Conservation (phyloP, 1,140 invertebrate genomes). For the Archegozetes longisetosus region DNA sequence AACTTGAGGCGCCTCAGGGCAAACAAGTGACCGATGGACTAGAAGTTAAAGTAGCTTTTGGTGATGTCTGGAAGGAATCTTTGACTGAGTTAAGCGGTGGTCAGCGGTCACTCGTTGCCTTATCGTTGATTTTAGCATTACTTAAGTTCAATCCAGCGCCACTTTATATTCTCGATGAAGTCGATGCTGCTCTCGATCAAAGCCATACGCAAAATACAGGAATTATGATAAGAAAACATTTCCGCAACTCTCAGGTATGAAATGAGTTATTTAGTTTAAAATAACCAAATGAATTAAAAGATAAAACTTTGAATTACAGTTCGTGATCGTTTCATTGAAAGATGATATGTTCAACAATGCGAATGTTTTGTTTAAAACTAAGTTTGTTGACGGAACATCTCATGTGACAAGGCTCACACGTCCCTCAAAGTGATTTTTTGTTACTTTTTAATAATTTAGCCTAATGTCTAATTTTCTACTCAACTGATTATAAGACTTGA, state of each 20-base stretch:
- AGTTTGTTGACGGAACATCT: slow-evolving; percentile 90
- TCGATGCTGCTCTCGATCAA: slow-evolving; percentile 93
- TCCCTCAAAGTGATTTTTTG: slow-evolving; percentile 1
- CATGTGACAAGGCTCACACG: slow-evolving; percentile 46
- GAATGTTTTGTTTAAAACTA: slow-evolving; percentile 89
- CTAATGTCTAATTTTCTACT: too few species aligned
- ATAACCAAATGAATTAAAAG: slow-evolving; percentile 85
- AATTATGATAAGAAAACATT: slow-evolving; percentile 82
- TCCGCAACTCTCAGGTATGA: slow-evolving; percentile 83
- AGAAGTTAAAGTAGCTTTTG: slow-evolving; percentile 65
- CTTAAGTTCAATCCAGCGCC: slow-evolving; percentile 94
- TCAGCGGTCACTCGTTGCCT: slow-evolving; percentile 84
- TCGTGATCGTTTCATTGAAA: slow-evolving; percentile 96
- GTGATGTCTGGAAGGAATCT: slow-evolving; percentile 88
- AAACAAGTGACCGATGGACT: slow-evolving; percentile 62
- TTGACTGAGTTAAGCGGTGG: slow-evolving; percentile 89
- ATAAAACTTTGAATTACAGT: slow-evolving; percentile 51
- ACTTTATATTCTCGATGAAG: slow-evolving; percentile 95
- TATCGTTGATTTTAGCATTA: slow-evolving; percentile 91
- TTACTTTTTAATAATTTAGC: too few species aligned
- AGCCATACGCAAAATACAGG: slow-evolving; percentile 99
- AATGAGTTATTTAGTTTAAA: slow-evolving; percentile 53
- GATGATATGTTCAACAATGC: slow-evolving; percentile 99
- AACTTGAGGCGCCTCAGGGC: slow-evolving; percentile 57
- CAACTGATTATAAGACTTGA: too few species aligned